Evolutionary conservation across 2,888 invertebrate species (phyloP).

Genomic region (Chesias legatella): DNA sequence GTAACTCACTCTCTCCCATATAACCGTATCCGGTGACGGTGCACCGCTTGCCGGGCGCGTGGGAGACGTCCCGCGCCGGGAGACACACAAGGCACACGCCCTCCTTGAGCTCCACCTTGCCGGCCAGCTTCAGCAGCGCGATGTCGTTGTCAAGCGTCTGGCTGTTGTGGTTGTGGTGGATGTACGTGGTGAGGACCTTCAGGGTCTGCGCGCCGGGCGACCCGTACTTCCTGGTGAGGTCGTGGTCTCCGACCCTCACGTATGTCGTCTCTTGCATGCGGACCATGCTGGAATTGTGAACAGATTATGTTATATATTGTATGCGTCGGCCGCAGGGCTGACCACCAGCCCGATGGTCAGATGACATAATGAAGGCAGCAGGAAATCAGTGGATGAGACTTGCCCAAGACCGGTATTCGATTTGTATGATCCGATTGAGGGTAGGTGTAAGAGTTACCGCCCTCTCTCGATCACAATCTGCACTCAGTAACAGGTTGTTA

Average conservation of each 20-base stretch:
- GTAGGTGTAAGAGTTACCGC: no score
- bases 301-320: not conserved
- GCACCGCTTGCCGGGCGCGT: constrained; percentile 93
- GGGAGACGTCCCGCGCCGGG: constrained; percentile 92
- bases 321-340: no score
- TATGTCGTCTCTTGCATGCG: constrained; percentile 96
- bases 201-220: constrained; percentile 95
- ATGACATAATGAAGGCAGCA: no score
- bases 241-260: constrained; percentile 95
- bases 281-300: constrained; percentile 85
- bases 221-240: constrained; percentile 93
- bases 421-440: no score
- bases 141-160: constrained; percentile 97
- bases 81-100: constrained; percentile 91
- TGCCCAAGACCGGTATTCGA: no score
- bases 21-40: constrained; percentile 97
- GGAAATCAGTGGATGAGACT: no score
- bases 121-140: constrained; percentile 92
- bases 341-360: no score
- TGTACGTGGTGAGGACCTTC: constrained; percentile 94
- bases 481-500: no score
- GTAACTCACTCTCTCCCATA: constrained; percentile 94
- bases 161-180: constrained; percentile 97
- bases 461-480: no score
- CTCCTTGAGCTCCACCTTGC: constrained; percentile 92